These are phyloP conservation scores for Euthynnus affinis DNA, from an alignment of 2,797 vertebrate genomes.

Conservation along the genomic window DNA sequence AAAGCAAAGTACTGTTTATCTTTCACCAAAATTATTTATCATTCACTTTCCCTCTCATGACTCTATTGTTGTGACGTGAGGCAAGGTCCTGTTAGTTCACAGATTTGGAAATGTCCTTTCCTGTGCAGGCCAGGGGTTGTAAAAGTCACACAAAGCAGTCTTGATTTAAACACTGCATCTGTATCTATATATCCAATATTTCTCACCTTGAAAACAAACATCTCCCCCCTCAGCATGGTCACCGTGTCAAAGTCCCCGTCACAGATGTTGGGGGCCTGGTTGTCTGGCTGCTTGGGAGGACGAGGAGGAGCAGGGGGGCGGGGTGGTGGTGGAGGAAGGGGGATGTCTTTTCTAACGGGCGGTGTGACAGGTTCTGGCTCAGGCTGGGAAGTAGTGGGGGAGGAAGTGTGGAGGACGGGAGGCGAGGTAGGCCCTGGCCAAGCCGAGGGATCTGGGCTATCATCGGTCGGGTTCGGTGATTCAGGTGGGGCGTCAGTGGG, in stretches of 20 bases:
- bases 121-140: neutral
- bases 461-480: conserved; percentile 69
- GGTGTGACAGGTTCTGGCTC: conserved; percentile 82
- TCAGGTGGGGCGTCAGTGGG: conserved; percentile 45
- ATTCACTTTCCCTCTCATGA: neutral
- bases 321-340: conserved; percentile 74
- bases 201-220: conserved; percentile 98
- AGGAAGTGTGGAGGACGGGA: conserved; percentile 78
- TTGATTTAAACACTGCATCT: neutral
- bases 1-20: neutral
- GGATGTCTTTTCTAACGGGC: conserved; percentile 51
- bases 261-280: conserved; percentile 92
- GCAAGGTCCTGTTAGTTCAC: neutral
- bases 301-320: conserved; percentile 72
- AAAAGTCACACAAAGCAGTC: neutral
- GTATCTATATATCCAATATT: neutral
- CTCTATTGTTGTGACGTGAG: neutral
- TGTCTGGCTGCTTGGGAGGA: conserved; percentile 87
- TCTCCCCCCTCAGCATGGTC: conserved; percentile 94
- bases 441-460: conserved; percentile 71
- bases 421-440: conserved; percentile 67
- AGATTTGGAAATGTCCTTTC: neutral
- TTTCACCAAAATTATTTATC: conserved; percentile 16
- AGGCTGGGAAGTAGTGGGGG: conserved; percentile 76
- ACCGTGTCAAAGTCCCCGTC: conserved; percentile 95